Percentiles rank a stretch among this genome's conserved stretches.
Evolutionary conservation across 2,797 vertebrate species (phyloP).

Genomic region (Platalea minor): DNA sequence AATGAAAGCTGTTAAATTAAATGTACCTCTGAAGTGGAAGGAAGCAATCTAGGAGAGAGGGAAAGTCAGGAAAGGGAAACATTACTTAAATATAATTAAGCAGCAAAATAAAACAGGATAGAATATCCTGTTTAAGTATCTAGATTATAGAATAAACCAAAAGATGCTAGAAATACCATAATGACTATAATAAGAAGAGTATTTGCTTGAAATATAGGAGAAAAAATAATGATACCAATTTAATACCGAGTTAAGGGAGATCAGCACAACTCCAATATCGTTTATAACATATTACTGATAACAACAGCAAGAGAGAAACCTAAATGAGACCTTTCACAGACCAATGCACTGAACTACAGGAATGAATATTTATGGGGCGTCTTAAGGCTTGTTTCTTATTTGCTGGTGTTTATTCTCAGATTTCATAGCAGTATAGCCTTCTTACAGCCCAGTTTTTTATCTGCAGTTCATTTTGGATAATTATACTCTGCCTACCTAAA

Average conservation of each 20-base stretch:
- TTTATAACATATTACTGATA: background rate
- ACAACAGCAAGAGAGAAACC: background rate
- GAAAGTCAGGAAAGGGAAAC: background rate
- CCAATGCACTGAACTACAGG: background rate
- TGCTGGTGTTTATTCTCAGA: background rate
- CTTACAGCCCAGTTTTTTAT: background rate
- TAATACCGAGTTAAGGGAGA: background rate
- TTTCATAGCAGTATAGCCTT: background rate
- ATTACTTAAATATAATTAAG: background rate
- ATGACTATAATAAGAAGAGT: background rate
- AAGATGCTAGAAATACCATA: background rate
- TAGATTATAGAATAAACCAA: background rate
- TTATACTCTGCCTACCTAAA: background rate
- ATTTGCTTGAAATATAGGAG: background rate
- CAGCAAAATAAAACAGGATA: background rate
- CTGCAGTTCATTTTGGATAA: background rate
- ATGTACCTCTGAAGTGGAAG: background rate
- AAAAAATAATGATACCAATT: background rate
- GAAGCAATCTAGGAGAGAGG: background rate
- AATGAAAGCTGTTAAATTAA: background rate
- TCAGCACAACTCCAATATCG: background rate
- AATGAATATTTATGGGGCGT: background rate
- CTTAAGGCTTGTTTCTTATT: background rate
- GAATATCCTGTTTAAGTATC: background rate
- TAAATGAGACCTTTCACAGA: background rate